Evolutionary conservation across 2,888 invertebrate species (phyloP).

Genomic region (Drosophila parthenogenetica): DNA sequence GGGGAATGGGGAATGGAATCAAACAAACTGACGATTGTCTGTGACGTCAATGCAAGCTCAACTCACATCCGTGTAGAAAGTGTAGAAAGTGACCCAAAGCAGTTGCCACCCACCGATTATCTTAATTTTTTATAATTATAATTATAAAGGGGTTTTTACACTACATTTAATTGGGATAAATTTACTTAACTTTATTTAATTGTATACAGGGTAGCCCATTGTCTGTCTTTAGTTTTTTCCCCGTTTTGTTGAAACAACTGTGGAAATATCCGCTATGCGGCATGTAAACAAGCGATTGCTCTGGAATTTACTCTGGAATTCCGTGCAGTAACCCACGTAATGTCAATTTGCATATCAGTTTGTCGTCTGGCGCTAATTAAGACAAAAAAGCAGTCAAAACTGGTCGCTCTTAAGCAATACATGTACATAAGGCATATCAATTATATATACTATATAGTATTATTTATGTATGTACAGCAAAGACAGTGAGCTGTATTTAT

Average conservation of each 20-base stretch:
- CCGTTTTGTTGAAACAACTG: constrained; percentile 69
- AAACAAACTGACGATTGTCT: constrained; percentile 41
- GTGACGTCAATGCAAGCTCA: constrained; percentile 71
- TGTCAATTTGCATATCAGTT: constrained; percentile 67
- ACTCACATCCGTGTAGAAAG: constrained; percentile 76
- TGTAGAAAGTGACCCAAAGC: constrained; percentile 63
- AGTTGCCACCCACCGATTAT: constrained; percentile 9
- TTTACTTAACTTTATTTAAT: neutral
- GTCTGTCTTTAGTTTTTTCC: neutral
- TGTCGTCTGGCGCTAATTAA: constrained; percentile 64
- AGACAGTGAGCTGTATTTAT: constrained; percentile 9
- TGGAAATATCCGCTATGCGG: constrained; percentile 49
- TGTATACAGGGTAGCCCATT: neutral
- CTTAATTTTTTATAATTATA: constrained; percentile 4
- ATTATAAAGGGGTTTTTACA: too few relatives aligned
- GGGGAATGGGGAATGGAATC: constrained; percentile 1
- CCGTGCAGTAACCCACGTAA: constrained; percentile 66
- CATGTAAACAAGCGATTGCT: constrained; percentile 27
- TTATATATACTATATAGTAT: neutral
- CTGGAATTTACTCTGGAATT: constrained; percentile 52
- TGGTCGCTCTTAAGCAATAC: constrained; percentile 23
- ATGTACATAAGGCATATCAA: neutral
- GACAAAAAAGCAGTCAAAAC: constrained; percentile 32
- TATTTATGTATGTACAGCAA: neutral
- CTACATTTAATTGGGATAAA: too few relatives aligned